These are phyloP conservation scores for Myotis vivesi DNA, from an alignment of 2,797 vertebrate species.

Conservation along the genomic window DNA sequence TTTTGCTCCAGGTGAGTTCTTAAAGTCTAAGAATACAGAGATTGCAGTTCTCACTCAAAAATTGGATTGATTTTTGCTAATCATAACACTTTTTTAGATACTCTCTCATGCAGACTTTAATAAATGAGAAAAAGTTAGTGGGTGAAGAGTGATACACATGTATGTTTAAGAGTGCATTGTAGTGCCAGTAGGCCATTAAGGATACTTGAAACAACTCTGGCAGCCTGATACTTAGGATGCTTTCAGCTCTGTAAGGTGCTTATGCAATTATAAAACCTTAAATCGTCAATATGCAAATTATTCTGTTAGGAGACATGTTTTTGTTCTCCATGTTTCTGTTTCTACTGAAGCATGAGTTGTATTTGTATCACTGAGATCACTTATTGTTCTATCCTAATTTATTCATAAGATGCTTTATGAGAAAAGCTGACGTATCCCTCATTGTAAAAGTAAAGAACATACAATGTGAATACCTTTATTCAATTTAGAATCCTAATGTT, in stretches of 20 bases:
- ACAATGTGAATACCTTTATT: slow-evolving; percentile 79
- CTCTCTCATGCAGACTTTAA: not conserved
- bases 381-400: slow-evolving; percentile 71
- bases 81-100: not conserved
- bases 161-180: slow-evolving; percentile 14
- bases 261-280: slow-evolving; percentile 59
- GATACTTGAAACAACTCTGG: slow-evolving; percentile 40
- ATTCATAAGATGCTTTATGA: slow-evolving; percentile 79
- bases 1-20: slow-evolving; percentile 7
- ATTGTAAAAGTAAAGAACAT: slow-evolving; percentile 78
- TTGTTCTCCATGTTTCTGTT: slow-evolving; percentile 65
- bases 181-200: slow-evolving; percentile 13
- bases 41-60: slow-evolving; percentile 33
- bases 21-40: not conserved
- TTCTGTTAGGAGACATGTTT: slow-evolving; percentile 52
- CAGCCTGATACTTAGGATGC: slow-evolving; percentile 56
- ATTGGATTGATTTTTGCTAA: not conserved
- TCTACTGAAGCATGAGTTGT: slow-evolving; percentile 73
- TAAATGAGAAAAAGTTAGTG: not conserved
- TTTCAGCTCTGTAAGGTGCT: slow-evolving; percentile 57
- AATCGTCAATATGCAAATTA: slow-evolving; percentile 53
- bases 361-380: slow-evolving; percentile 82
- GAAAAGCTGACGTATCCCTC: slow-evolving; percentile 77
- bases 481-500: slow-evolving; percentile 71
- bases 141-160: slow-evolving; percentile 14